phyloP scores from a whole-genome alignment of 2,888 invertebrate species.

The Phytoseiulus persimilis region DNA sequence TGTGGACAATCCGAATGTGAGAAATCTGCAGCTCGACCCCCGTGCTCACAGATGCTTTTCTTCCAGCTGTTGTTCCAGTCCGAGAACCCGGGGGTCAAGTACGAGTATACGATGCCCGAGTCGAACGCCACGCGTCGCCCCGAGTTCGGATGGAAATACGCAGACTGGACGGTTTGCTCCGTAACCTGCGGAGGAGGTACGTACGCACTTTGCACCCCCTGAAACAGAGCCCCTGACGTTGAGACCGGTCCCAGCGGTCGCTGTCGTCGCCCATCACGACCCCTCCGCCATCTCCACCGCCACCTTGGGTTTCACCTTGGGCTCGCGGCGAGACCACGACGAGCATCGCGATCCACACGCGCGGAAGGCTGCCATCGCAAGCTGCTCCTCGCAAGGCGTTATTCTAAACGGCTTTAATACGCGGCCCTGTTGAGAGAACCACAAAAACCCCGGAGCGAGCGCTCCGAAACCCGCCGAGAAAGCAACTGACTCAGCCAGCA shows the following conservation, averaged over 20 bases:
- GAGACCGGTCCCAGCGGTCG: neutral
- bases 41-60: no score
- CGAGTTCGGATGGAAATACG: conserved; percentile 64
- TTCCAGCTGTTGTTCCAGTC: conserved; percentile 63
- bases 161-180: conserved; percentile 72
- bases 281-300: neutral
- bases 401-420: neutral
- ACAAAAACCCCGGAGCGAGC: neutral
- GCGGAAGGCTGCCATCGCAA: neutral
- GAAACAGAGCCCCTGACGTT: neutral
- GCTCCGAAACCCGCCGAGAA: neutral
- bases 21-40: no score
- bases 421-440: neutral
- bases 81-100: conserved; percentile 68
- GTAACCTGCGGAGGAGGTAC: conserved; percentile 69
- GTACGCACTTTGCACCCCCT: conserved; percentile 45
- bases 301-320: conserved; percentile 14
- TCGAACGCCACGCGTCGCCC: conserved; percentile 56
- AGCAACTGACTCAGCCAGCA: neutral
- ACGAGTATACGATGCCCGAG: conserved; percentile 70
- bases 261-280: no score
- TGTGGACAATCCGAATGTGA: no score
- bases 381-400: neutral
- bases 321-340: conserved; percentile 32
- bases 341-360: neutral